A percentile compares a stretch with the other conserved stretches of the same genome.
Conservation (phyloP, 2,888 invertebrate species). For the Mythimna lalbum region DNA sequence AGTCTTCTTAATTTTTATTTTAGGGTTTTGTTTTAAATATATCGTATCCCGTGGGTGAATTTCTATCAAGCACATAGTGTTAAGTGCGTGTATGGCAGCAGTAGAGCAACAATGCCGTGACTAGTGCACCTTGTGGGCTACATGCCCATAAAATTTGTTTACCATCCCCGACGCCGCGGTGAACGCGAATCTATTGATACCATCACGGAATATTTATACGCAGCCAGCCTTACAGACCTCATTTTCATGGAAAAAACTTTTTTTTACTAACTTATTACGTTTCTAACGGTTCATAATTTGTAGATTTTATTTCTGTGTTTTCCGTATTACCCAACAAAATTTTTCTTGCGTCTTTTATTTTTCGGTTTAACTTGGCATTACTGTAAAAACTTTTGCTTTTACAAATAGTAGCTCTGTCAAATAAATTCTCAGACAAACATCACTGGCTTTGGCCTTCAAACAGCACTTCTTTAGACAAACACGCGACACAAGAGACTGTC, state of each 20-base stretch:
- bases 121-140: conserved; percentile 79
- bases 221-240: conserved; percentile 37
- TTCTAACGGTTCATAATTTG: conserved; percentile 46
- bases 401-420: conserved; percentile 20
- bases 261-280: conserved; percentile 46
- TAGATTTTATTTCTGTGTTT: conserved; percentile 54
- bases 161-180: conserved; percentile 72
- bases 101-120: conserved; percentile 83
- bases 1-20: not conserved
- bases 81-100: conserved; percentile 81
- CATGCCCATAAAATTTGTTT: conserved; percentile 83
- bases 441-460: conserved; percentile 37
- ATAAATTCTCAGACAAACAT: conserved; percentile 14
- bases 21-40: not conserved
- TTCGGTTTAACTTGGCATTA: conserved; percentile 10
- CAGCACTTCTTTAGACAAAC: conserved; percentile 27
- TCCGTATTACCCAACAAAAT: conserved; percentile 15
- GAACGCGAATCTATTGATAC: conserved; percentile 73
- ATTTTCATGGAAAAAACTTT: conserved; percentile 52
- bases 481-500: conserved; percentile 29
- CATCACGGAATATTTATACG: conserved; percentile 70
- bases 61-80: conserved; percentile 71
- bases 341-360: conserved; percentile 10
- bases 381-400: conserved; percentile 25
- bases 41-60: conserved; percentile 4